A percentile compares a stretch with the other conserved stretches of the same genome.
Evolutionary conservation across 1,140 invertebrate genomes (phyloP).

Genomic region (Arion vulgaris): DNA sequence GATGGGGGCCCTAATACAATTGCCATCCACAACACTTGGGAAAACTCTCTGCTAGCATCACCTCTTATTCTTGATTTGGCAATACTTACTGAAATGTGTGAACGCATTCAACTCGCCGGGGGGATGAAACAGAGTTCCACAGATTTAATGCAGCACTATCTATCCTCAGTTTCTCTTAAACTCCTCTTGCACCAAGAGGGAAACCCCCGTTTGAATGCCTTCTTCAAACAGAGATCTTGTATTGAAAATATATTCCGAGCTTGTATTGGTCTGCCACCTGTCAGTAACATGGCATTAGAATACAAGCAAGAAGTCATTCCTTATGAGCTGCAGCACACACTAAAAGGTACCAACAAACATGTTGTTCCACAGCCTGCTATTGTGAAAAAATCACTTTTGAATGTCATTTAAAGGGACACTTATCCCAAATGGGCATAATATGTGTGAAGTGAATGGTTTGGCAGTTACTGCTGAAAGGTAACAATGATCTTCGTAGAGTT

Average conservation of each 20-base stretch:
- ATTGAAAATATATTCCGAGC: constrained; percentile 89
- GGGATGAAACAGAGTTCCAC: constrained; percentile 90
- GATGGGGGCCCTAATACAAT: constrained; percentile 95
- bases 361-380: background rate
- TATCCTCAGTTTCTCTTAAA: too few relatives aligned
- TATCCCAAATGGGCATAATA: constrained; percentile 1
- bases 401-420: constrained; percentile 20
- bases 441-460: background rate
- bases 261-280: constrained; percentile 86
- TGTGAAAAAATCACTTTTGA: background rate
- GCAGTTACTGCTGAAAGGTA: background rate
- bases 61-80: constrained; percentile 94
- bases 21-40: constrained; percentile 96
- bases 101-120: constrained; percentile 85
- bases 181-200: constrained; percentile 77
- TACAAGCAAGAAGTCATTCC: constrained; percentile 65
- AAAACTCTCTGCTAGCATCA: constrained; percentile 93
- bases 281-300: constrained; percentile 85
- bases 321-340: constrained; percentile 5
- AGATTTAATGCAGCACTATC: too few relatives aligned
- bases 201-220: constrained; percentile 91
- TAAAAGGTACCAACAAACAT: background rate
- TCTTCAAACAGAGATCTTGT: constrained; percentile 87
- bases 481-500: too few relatives aligned
- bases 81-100: constrained; percentile 89